Evolutionary conservation across 2,888 invertebrate genomes (phyloP).

Genomic region (Pomacea canaliculata): DNA sequence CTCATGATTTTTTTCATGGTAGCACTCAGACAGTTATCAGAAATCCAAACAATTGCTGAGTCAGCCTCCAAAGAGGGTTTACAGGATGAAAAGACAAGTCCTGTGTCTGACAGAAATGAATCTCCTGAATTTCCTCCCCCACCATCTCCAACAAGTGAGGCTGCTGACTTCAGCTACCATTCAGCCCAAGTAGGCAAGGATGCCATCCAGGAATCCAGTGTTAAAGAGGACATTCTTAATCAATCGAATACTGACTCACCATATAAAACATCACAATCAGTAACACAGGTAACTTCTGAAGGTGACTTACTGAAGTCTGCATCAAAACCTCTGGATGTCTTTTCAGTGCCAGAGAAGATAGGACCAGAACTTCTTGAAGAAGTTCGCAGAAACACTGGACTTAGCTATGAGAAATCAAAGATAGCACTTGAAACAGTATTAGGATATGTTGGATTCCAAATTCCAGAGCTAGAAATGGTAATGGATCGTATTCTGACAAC

Average conservation of each 20-base stretch:
- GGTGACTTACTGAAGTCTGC: too few species aligned
- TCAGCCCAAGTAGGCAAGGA: constrained; percentile 8
- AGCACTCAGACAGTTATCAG: too few species aligned
- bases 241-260: too few species aligned
- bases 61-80: too few species aligned
- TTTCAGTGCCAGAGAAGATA: constrained; percentile 41
- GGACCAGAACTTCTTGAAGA: constrained; percentile 55
- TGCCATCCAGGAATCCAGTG: too few species aligned
- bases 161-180: constrained; percentile 17
- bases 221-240: too few species aligned
- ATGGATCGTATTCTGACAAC: constrained; percentile 48
- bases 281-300: too few species aligned
- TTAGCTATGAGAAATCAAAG: constrained; percentile 59
- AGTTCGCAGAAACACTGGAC: constrained; percentile 55
- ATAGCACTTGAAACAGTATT: constrained; percentile 61
- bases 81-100: constrained; percentile 10
- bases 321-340: too few species aligned
- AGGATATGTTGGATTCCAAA: constrained; percentile 44
- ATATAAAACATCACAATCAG: too few species aligned
- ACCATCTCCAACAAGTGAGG: constrained; percentile 14
- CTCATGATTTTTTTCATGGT: too few species aligned
- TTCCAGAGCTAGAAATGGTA: constrained; percentile 44
- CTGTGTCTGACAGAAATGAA: constrained; percentile 11
- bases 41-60: too few species aligned
- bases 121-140: constrained; percentile 17